These are phyloP conservation scores for Pantherophis guttatus DNA, from an alignment of 2,113 vertebrate genomes.

Conservation along the genomic window DNA sequence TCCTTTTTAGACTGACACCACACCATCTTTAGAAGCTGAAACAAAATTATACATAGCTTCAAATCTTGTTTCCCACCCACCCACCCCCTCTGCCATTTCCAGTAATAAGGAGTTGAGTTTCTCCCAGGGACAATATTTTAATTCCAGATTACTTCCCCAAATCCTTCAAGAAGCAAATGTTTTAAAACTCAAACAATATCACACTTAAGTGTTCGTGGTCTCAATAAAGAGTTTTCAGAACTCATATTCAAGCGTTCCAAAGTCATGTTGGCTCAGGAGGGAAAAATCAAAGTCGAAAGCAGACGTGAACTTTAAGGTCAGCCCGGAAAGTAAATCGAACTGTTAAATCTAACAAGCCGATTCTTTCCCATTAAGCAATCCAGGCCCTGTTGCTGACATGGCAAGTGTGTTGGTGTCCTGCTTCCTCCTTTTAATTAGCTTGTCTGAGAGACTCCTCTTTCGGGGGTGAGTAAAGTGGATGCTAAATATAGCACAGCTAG, in stretches of 20 bases:
- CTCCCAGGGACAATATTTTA: background rate
- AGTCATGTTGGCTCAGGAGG: background rate
- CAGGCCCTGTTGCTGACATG: conserved; percentile 1
- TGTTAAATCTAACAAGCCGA: background rate
- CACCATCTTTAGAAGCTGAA: background rate
- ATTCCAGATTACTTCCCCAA: background rate
- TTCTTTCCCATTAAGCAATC: background rate
- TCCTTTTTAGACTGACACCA: background rate
- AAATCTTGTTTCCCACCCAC: too few relatives aligned
- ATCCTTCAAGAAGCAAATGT: background rate
- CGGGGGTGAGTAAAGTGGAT: conserved; percentile 12
- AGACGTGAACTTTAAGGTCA: conserved; percentile 9
- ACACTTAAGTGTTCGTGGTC: background rate
- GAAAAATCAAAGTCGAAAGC: conserved; percentile 3
- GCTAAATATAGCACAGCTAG: conserved; percentile 19
- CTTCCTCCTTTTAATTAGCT: conserved; percentile 28
- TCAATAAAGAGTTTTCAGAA: background rate
- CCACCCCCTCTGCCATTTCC: background rate
- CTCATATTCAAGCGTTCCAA: background rate
- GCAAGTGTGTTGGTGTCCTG: background rate
- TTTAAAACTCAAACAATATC: background rate
- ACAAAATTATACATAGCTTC: background rate
- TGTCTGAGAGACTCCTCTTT: conserved; percentile 22
- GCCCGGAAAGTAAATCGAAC: background rate
- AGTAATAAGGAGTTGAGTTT: background rate